These are phyloP conservation scores for Lepidurus arcticus DNA, from an alignment of 1,140 invertebrate species.

Conservation along the genomic window DNA sequence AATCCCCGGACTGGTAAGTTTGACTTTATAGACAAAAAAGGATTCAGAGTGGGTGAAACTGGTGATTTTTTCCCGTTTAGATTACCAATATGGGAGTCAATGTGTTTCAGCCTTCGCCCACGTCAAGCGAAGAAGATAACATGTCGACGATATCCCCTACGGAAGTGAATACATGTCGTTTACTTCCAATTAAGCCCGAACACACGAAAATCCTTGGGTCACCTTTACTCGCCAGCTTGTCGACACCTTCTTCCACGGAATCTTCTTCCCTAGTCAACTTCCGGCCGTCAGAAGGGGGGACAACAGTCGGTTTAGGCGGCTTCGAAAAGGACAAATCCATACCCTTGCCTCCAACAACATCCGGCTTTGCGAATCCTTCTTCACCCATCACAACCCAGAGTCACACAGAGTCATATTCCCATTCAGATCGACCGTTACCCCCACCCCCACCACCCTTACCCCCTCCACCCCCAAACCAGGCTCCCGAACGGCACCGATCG, in stretches of 20 bases:
- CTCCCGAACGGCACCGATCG: background rate
- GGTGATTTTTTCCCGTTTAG: background rate
- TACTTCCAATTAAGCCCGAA: slow-evolving; percentile 22
- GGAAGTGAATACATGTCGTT: slow-evolving; percentile 28
- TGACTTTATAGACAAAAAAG: background rate
- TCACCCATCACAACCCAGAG: background rate
- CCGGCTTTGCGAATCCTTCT: slow-evolving; percentile 9
- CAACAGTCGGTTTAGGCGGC: slow-evolving; percentile 3
- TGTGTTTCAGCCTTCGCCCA: slow-evolving; percentile 2
- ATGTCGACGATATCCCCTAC: slow-evolving; percentile 25
- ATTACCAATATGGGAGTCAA: slow-evolving; percentile 1
- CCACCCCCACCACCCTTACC: slow-evolving; percentile 23
- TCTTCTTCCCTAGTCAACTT: slow-evolving; percentile 9
- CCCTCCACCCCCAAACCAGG: slow-evolving; percentile 28
- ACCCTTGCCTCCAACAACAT: slow-evolving; percentile 5
- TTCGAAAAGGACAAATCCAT: background rate
- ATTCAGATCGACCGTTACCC: slow-evolving; percentile 15
- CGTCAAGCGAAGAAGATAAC: slow-evolving; percentile 31
- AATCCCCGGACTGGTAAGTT: background rate
- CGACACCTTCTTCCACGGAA: slow-evolving; percentile 7
- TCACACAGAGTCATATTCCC: background rate
- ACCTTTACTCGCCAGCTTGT: slow-evolving; percentile 42
- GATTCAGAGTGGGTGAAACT: background rate
- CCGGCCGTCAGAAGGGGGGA: background rate
- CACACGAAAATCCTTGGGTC: slow-evolving; percentile 35